Base-by-base conservation (phyloP, 2,888 invertebrate species). In the Cantharis rufa region DNA sequence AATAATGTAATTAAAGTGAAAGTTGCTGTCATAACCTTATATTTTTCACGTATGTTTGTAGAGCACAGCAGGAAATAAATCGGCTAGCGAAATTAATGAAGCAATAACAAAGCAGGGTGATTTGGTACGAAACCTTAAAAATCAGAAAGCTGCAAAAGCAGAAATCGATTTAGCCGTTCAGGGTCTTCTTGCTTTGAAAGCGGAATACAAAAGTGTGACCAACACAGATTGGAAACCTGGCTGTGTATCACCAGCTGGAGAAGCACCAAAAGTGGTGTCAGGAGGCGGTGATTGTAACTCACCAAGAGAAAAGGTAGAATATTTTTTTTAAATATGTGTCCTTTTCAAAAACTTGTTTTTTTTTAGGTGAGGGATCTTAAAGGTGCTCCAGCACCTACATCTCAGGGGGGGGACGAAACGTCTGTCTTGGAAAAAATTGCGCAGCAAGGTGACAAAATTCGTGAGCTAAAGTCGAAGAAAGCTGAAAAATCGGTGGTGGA, bases 61-160 rank as follows among this genome's bases (percentile, higher is more conserved):
- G 48, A 48, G 48, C n/a, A 48, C 48, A 9, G n/a, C 48, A 48
- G n/a, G 4, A n/a, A 48, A 48, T 62, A 73, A 73, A 62, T 27
- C 70, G 15, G 69, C 74, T 62, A 10, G 10, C 3, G 16, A 71
- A 21, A 10, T 77, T 32, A 84, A 85, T 72, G 70, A 72, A 10
- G 84, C 91, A 77, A 92, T 93, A 79, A 84, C 86, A 13, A 88
- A 89, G 70, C 93, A 93, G 84, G 93, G 95, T 4, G 92, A 93
- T 80, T 85, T 91, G 78, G 92, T 96, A 1, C 90, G 95, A 18
- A 90, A 92, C 10, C 88, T 95, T 11, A 95, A 95, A 86, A 80
- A 90, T 0, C 89, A 91, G 24, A 94, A 94, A 84, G 93, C 93
- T 69, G 89, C 91, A 5, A 95, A 95, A 90, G 87, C 89, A 77